phyloP scores from a whole-genome alignment of 2,888 invertebrate genomes.

The Colostygia pectinataria region DNA sequence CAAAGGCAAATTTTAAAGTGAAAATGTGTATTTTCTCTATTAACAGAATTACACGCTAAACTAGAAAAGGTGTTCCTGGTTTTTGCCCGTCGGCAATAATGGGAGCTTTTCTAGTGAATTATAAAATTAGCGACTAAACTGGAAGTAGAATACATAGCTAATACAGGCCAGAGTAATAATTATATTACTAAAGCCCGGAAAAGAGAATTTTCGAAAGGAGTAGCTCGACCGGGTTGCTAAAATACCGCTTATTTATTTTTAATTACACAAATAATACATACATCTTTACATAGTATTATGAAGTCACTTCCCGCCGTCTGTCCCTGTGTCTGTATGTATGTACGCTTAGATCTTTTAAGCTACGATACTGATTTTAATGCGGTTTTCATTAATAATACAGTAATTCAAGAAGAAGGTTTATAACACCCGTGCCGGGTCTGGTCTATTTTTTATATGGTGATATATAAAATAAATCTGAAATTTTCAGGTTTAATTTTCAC shows the following conservation, averaged over 20 bases:
- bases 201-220: background rate
- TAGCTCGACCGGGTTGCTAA: background rate
- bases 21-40: constrained; percentile 11
- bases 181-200: background rate
- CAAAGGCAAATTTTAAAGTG: constrained; percentile 6
- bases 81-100: constrained; percentile 18
- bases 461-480: no score
- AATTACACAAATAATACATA: background rate
- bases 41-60: constrained; percentile 10
- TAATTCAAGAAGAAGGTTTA: no score
- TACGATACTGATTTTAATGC: no score
- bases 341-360: no score
- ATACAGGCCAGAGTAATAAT: constrained; percentile 16
- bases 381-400: no score
- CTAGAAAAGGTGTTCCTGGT: constrained; percentile 6
- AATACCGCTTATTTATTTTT: background rate
- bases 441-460: no score
- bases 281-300: no score
- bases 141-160: constrained; percentile 10
- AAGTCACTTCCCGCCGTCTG: no score
- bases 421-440: no score
- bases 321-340: no score
- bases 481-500: no score
- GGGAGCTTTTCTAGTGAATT: constrained; percentile 16
- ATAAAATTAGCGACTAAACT: constrained; percentile 18